These are phyloP conservation scores for Sturmia bella DNA, from an alignment of 2,888 invertebrate species.

Conservation along the genomic window DNA sequence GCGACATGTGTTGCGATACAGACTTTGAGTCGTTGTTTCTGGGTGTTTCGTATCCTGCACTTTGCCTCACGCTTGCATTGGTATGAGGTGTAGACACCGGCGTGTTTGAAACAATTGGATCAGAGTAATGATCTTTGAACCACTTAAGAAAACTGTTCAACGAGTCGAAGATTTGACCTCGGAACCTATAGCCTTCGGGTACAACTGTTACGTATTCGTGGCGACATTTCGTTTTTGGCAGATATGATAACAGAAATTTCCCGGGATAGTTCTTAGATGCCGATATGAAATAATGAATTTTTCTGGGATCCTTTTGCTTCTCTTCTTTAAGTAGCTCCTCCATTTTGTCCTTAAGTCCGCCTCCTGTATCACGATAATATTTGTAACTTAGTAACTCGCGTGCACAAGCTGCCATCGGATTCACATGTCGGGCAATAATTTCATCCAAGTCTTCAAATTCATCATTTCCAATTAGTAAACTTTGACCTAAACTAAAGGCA, in stretches of 20 bases:
- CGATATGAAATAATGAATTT: slow-evolving; percentile 94
- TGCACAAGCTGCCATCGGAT: slow-evolving; percentile 97
- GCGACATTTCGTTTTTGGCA: slow-evolving; percentile 91
- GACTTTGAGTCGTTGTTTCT: slow-evolving; percentile 83
- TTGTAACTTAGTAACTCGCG: slow-evolving; percentile 95
- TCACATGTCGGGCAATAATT: slow-evolving; percentile 97
- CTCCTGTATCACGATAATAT: slow-evolving; percentile 90
- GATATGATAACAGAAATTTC: slow-evolving; percentile 95
- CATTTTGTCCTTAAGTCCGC: slow-evolving; percentile 92
- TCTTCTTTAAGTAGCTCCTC: slow-evolving; percentile 94
- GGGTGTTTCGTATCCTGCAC: slow-evolving; percentile 75
- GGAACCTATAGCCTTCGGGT: slow-evolving; percentile 95
- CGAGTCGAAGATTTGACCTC: slow-evolving; percentile 93
- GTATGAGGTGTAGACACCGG: slow-evolving; percentile 87
- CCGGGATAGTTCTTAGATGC: slow-evolving; percentile 94
- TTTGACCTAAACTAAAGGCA: slow-evolving; percentile 94
- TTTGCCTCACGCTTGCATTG: slow-evolving; percentile 68
- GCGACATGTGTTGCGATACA: slow-evolving; percentile 88
- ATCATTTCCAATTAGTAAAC: slow-evolving; percentile 93
- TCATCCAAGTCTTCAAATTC: slow-evolving; percentile 99
- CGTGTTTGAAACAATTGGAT: slow-evolving; percentile 90
- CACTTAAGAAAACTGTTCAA: slow-evolving; percentile 89
- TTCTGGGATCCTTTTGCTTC: slow-evolving; percentile 92
- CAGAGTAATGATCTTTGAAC: slow-evolving; percentile 99
- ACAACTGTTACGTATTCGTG: slow-evolving; percentile 96